A percentile compares a stretch with the other conserved stretches of the same genome.
These are phyloP conservation scores for Sabellastarte sp. DNA, from an alignment of 2,888 invertebrate genomes.

Conservation along the genomic window DNA sequence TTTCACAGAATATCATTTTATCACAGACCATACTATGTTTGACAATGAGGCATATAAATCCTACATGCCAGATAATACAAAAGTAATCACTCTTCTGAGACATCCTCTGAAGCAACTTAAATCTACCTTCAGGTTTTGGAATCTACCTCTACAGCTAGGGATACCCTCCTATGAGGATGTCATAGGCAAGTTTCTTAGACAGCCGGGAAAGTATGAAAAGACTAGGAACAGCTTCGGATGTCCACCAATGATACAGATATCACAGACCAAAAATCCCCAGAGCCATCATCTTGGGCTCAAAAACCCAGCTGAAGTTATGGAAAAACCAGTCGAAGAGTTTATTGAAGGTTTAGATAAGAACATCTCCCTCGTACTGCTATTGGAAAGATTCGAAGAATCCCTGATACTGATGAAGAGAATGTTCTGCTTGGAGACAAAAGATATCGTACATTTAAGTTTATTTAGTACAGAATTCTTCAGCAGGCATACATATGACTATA, in stretches of 20 bases:
- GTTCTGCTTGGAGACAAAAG: neutral
- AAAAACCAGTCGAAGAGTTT: neutral
- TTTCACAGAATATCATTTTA: neutral
- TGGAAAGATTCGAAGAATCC: neutral
- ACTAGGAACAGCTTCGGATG: neutral
- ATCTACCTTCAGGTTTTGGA: neutral
- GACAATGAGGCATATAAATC: neutral
- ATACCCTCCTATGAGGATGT: neutral
- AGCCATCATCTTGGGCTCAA: neutral
- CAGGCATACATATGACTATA: neutral
- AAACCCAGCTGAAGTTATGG: neutral
- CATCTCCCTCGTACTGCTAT: neutral
- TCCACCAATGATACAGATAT: neutral
- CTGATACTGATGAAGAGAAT: neutral
- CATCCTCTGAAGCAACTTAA: neutral
- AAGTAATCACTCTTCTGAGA: neutral
- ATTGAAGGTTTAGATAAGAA: neutral
- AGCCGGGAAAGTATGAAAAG: neutral
- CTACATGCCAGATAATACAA: neutral
- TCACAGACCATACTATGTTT: neutral
- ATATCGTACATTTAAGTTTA: neutral
- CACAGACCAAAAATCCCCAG: neutral
- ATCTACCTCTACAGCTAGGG: neutral
- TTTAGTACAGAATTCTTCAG: neutral
- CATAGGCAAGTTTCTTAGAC: neutral